Evolutionary conservation across 2,113 vertebrate species (phyloP).

Genomic region (Onychorhynchus coronatus): DNA sequence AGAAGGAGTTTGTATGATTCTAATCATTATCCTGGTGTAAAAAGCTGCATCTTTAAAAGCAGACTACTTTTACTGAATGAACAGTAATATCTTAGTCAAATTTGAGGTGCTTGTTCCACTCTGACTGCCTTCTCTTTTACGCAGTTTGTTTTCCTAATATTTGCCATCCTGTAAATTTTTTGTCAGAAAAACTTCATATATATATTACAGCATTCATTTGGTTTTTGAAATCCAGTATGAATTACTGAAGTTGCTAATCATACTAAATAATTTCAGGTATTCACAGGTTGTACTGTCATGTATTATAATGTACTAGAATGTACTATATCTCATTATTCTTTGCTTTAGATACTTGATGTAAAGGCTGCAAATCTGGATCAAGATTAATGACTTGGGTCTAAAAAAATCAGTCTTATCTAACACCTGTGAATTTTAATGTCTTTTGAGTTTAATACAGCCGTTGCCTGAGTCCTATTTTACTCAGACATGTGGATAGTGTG

Average conservation of each 20-base stretch:
- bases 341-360: background rate
- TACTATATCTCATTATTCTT: background rate
- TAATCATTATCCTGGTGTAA: background rate
- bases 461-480: background rate
- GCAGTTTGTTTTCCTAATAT: background rate
- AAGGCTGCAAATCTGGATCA: background rate
- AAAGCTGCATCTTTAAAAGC: background rate
- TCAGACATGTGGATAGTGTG: background rate
- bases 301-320: background rate
- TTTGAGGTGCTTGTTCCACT: background rate
- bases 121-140: background rate
- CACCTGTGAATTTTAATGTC: background rate
- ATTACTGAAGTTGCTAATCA: background rate
- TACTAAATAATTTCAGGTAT: background rate
- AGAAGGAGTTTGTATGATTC: background rate
- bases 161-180: background rate
- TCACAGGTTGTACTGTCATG: background rate
- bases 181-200: background rate
- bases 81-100: background rate
- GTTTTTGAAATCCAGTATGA: background rate
- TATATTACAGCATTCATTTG: background rate
- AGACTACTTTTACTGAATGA: background rate
- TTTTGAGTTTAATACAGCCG: background rate
- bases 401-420: background rate
- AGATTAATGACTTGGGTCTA: background rate